phyloP scores from a whole-genome alignment of 2,797 vertebrate species.

The Lithobates pipiens region DNA sequence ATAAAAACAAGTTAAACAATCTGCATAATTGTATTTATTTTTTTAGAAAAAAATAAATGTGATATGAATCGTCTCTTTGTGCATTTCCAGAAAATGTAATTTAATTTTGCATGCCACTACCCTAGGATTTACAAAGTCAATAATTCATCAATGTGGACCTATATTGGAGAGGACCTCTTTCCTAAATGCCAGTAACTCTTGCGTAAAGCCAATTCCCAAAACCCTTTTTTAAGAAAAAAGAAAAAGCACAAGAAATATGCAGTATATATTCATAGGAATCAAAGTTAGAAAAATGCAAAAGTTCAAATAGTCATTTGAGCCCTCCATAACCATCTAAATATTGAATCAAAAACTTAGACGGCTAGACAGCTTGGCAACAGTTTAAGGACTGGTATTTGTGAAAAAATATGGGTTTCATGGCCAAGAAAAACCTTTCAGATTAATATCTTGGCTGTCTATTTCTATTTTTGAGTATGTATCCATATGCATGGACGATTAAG shows the following conservation, averaged over 20 bases:
- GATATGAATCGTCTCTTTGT: too few relatives aligned
- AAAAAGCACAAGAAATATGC: background rate
- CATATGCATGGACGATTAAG: slow-evolving; percentile 22
- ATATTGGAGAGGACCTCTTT: background rate
- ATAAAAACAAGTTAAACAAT: background rate
- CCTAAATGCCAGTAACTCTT: background rate
- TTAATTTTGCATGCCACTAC: background rate
- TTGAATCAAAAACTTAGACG: slow-evolving; percentile 51
- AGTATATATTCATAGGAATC: background rate
- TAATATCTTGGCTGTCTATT: slow-evolving; percentile 36
- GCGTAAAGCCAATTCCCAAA: background rate
- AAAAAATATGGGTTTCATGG: slow-evolving; percentile 21
- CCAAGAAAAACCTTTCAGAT: slow-evolving; percentile 48
- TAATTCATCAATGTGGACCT: background rate
- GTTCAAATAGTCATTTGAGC: slow-evolving; percentile 37
- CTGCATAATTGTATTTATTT: background rate
- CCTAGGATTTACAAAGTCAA: background rate
- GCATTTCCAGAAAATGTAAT: too few relatives aligned
- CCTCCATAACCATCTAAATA: slow-evolving; percentile 45
- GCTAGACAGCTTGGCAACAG: slow-evolving; percentile 54
- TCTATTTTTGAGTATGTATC: slow-evolving; percentile 21
- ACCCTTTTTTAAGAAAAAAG: background rate
- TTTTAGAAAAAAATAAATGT: too few relatives aligned
- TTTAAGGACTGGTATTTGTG: slow-evolving; percentile 47
- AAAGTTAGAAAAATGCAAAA: slow-evolving; percentile 10